These are phyloP conservation scores for Leptodactylus fallax DNA, from an alignment of 2,797 vertebrate genomes.

Conservation along the genomic window DNA sequence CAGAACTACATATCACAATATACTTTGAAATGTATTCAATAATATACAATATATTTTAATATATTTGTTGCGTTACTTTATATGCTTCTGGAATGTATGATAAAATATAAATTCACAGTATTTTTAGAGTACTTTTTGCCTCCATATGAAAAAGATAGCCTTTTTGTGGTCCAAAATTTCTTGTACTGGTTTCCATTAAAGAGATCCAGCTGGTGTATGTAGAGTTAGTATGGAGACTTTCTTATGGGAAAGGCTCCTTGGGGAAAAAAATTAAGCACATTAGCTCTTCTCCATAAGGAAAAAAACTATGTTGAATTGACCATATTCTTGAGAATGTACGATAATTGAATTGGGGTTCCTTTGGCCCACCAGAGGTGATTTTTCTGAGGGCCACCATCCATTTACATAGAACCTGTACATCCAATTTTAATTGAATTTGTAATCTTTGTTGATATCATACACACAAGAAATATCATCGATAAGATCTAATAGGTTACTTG, in stretches of 20 bases:
- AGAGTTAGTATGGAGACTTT: too few relatives aligned
- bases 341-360: background rate
- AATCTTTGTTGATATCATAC: background rate
- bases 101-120: constrained; percentile 45
- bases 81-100: constrained; percentile 43
- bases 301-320: too few relatives aligned
- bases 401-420: background rate
- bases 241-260: too few relatives aligned
- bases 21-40: background rate
- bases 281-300: too few relatives aligned
- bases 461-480: background rate
- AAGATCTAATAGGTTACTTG: background rate
- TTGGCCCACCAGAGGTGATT: too few relatives aligned
- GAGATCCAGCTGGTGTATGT: too few relatives aligned
- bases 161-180: background rate
- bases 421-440: background rate
- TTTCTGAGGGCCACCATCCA: background rate
- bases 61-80: background rate
- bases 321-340: background rate
- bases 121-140: background rate
- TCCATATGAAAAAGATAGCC: background rate
- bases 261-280: too few relatives aligned
- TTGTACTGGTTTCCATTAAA: too few relatives aligned
- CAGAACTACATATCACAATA: constrained; percentile 16
- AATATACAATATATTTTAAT: constrained; percentile 10